A percentile compares a stretch with the other conserved stretches of the same genome.
These are phyloP conservation scores for Plagodis pulveraria DNA, from an alignment of 2,888 invertebrate species.

Conservation along the genomic window DNA sequence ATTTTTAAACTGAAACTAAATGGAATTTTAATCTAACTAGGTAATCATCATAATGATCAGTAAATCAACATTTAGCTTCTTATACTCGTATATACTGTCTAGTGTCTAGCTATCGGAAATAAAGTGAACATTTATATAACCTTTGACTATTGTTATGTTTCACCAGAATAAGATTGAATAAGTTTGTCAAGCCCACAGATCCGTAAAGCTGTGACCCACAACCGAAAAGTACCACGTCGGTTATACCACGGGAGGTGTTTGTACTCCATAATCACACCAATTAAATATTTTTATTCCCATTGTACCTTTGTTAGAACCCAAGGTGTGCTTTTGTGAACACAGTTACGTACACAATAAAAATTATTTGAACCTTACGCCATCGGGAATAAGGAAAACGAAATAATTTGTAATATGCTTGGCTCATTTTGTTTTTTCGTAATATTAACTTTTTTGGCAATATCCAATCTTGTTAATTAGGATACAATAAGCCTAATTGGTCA, in stretches of 20 bases:
- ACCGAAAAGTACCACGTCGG: slow-evolving; percentile 23
- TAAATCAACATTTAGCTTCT: no score
- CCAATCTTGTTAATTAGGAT: slow-evolving; percentile 36
- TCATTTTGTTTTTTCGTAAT: slow-evolving; percentile 7
- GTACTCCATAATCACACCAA: slow-evolving; percentile 77
- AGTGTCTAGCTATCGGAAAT: no score
- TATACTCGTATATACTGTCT: no score
- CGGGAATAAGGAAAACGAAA: slow-evolving; percentile 8
- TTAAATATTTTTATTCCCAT: slow-evolving; percentile 81
- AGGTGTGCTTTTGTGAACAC: slow-evolving; percentile 67
- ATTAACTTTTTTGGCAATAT: slow-evolving; percentile 26
- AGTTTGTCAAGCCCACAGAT: slow-evolving; percentile 22
- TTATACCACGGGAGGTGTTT: slow-evolving; percentile 71
- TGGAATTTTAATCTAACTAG: no score
- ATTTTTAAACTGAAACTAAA: no score
- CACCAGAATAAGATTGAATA: slow-evolving; percentile 1
- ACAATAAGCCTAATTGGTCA: slow-evolving; percentile 22
- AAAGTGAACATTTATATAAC: no score
- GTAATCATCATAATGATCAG: no score
- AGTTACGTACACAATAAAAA: slow-evolving; percentile 43
- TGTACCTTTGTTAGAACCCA: slow-evolving; percentile 63
- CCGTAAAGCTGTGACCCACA: slow-evolving; percentile 18
- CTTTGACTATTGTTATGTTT: no score
- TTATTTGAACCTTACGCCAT: slow-evolving; percentile 16
- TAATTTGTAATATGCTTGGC: no score